These are phyloP conservation scores for Xanthia icteritia DNA, from an alignment of 2,888 invertebrate species.

Conservation along the genomic window DNA sequence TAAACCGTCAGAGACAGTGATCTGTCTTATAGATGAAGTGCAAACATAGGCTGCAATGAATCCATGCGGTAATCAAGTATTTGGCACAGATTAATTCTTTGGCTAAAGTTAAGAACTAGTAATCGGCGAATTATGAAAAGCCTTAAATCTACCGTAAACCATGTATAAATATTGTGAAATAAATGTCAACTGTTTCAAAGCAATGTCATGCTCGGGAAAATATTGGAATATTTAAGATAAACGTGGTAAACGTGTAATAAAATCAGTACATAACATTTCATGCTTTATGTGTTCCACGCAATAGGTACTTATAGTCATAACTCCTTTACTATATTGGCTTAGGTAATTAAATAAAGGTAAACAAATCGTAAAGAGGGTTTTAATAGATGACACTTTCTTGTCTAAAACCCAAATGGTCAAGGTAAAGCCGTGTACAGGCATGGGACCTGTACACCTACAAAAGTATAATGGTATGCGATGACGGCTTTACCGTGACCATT, in stretches of 20 bases:
- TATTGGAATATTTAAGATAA: conserved; percentile 20
- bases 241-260: conserved; percentile 2
- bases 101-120: neutral
- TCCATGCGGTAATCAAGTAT: neutral
- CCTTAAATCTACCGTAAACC: conserved; percentile 21
- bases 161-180: conserved; percentile 15
- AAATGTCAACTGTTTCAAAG: conserved; percentile 33
- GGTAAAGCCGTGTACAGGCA: too few species aligned
- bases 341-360: too few species aligned
- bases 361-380: too few species aligned
- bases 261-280: neutral
- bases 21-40: neutral
- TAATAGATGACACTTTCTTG: too few species aligned
- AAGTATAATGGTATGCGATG: too few species aligned
- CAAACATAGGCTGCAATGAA: neutral
- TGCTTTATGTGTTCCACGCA: neutral
- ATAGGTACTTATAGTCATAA: neutral
- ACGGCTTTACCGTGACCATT: too few species aligned
- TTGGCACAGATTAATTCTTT: neutral
- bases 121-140: conserved; percentile 10
- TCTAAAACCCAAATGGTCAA: too few species aligned
- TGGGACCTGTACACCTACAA: too few species aligned
- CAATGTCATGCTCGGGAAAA: conserved; percentile 17
- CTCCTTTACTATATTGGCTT: too few species aligned
- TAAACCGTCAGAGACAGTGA: neutral